phyloP scores from a whole-genome alignment of 2,797 vertebrate species.

The Artibeus jamaicensis region DNA sequence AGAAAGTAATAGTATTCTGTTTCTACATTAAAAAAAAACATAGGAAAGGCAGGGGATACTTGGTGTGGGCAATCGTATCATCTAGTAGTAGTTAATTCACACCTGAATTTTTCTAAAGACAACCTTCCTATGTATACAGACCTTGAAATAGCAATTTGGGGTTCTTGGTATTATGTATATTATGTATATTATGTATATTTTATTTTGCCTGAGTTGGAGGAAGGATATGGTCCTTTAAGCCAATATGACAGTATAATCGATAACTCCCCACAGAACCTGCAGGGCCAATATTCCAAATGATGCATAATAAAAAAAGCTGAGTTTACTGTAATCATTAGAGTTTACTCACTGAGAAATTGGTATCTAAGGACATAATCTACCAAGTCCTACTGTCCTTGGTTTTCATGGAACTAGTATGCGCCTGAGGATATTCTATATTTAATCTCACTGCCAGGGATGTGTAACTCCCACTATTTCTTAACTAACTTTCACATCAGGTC shows the following conservation, averaged over 20 bases:
- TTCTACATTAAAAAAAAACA: constrained; percentile 5
- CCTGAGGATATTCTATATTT: background rate
- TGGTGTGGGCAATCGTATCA: background rate
- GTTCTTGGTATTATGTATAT: background rate
- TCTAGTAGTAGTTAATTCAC: background rate
- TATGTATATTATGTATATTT: background rate
- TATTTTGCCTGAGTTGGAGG: background rate
- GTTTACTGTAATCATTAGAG: background rate
- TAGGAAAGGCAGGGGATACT: background rate
- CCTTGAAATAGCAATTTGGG: background rate
- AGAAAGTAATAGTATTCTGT: constrained; percentile 30
- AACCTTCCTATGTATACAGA: background rate
- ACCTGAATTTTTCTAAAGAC: background rate
- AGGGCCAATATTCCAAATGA: background rate
- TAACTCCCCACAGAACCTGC: background rate
- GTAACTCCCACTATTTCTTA: background rate
- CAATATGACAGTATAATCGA: background rate
- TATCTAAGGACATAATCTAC: background rate
- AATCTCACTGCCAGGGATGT: background rate
- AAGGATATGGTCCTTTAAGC: constrained; percentile 36
- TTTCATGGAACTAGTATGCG: background rate
- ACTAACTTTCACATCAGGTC: background rate
- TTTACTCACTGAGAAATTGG: constrained; percentile 32
- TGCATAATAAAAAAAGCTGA: background rate
- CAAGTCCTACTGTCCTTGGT: background rate